Base-by-base conservation (phyloP, 2,888 invertebrate genomes). In the Cylloceria caligata region DNA sequence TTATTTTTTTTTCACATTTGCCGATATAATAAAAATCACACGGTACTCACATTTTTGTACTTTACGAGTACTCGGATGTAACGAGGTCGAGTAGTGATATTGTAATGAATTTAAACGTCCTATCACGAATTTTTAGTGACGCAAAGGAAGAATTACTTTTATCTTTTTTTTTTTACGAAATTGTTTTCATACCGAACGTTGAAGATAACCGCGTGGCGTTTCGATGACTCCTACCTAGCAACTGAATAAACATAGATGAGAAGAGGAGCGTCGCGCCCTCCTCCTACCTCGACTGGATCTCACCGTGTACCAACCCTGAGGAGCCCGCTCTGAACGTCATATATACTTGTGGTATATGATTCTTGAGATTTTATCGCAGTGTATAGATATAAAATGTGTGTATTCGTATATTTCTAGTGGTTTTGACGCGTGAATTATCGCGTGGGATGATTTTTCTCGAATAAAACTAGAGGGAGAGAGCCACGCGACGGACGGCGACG, bases 191-290 rank as follows among this genome's bases (percentile, higher is more conserved):
- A 11, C 55, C 27, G 42, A 69, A n/a, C 24, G 11, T 24, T 64
- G 60, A 9, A 11, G 45, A 62, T 60, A 39, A 52, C 5, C 49
- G 36, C 24, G 62, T 62, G 21, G 68, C 68, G 68, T 47, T 68
- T 64, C 68, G 68, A 77, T 68, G 77, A 73, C 77, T 62, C 30
- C 68, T 47, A 64, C 34, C 36, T 62, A 52, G 68, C 76, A 69
- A 81, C 81, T 81, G 81, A 81, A 77, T 77, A 81, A 80, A 80
- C 71, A 75, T 65, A 65, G 64, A 73, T 36, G 68, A 36, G 55
- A 36, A 72, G 39, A 68, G 24, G 60, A 52, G 52, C 60, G 52
- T 77, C 65, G 21, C 24, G 55, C 36, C 24, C 52, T 42, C 52
- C 11, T 11, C 16, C 34, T 52, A 34, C 71, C n/a, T 49, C 24